Conservation (phyloP, 2,113 vertebrate genomes). For the human region DNA sequence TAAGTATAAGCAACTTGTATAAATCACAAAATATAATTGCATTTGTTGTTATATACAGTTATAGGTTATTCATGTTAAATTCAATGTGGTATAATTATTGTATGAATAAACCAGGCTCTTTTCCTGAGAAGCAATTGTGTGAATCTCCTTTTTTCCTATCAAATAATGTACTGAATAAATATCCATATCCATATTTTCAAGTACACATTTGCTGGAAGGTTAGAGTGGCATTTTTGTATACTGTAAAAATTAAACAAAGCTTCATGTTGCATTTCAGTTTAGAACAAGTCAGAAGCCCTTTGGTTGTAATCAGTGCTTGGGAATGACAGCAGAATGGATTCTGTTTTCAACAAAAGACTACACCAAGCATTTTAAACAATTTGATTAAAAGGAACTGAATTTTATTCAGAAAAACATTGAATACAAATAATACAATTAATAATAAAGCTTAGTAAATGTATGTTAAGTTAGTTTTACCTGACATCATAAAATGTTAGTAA, state of each 20-base stretch:
- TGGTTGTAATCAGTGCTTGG: neutral
- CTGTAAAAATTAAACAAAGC: neutral
- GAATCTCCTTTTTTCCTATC: neutral
- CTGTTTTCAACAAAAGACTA: neutral
- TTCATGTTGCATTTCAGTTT: neutral
- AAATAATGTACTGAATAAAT: neutral
- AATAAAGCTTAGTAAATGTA: neutral
- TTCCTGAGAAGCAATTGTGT: neutral
- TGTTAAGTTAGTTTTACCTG: neutral
- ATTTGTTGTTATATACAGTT: neutral
- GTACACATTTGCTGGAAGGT: neutral
- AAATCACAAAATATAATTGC: neutral
- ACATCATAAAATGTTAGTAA: neutral
- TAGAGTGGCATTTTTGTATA: neutral
- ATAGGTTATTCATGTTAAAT: neutral
- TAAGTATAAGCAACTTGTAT: neutral
- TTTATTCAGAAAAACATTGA: neutral
- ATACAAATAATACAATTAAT: neutral
- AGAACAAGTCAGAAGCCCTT: neutral
- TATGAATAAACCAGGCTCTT: neutral
- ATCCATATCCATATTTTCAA: neutral
- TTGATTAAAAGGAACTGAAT: neutral
- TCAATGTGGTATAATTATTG: neutral
- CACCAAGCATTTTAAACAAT: neutral
- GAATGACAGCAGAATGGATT: neutral